Conservation (phyloP, 2,888 invertebrate genomes). For the Adineta ricciae region DNA sequence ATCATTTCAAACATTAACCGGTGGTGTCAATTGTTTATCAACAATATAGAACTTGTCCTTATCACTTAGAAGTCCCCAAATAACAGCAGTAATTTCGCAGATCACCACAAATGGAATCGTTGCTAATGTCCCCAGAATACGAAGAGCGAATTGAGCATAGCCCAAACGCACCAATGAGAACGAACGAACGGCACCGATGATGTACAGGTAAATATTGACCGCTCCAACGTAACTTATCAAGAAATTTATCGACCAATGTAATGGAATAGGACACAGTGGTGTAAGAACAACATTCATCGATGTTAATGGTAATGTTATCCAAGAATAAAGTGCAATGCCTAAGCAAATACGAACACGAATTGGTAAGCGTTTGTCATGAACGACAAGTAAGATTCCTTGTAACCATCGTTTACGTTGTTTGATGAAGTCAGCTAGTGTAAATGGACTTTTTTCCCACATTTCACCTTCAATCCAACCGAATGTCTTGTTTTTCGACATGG, state of each 20-base stretch:
- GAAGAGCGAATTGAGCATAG: slow-evolving; percentile 64
- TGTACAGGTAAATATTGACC: slow-evolving; percentile 90
- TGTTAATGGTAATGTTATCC: slow-evolving; percentile 84
- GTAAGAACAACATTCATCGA: slow-evolving; percentile 78
- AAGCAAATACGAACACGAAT: slow-evolving; percentile 67
- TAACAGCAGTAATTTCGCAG: slow-evolving; percentile 84
- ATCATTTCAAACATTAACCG: background rate
- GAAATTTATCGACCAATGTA: slow-evolving; percentile 64
- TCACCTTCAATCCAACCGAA: slow-evolving; percentile 94
- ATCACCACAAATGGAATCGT: slow-evolving; percentile 85
- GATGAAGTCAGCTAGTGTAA: slow-evolving; percentile 82
- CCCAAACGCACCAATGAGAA: slow-evolving; percentile 68
- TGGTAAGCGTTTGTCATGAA: slow-evolving; percentile 66
- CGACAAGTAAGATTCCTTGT: slow-evolving; percentile 53
- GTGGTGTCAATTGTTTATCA: slow-evolving; percentile 58
- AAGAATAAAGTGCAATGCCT: slow-evolving; percentile 80
- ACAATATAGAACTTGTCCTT: slow-evolving; percentile 95
- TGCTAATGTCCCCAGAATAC: slow-evolving; percentile 72
- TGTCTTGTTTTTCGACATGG: slow-evolving; percentile 74
- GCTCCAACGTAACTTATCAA: slow-evolving; percentile 80
- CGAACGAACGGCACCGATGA: slow-evolving; percentile 91
- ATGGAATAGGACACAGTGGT: slow-evolving; percentile 70
- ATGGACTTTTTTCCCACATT: slow-evolving; percentile 97
- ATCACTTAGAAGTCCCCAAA: slow-evolving; percentile 83
- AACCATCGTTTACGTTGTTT: slow-evolving; percentile 93